phyloP scores from a whole-genome alignment of 2,113 vertebrate species.

The Verasper variegatus region DNA sequence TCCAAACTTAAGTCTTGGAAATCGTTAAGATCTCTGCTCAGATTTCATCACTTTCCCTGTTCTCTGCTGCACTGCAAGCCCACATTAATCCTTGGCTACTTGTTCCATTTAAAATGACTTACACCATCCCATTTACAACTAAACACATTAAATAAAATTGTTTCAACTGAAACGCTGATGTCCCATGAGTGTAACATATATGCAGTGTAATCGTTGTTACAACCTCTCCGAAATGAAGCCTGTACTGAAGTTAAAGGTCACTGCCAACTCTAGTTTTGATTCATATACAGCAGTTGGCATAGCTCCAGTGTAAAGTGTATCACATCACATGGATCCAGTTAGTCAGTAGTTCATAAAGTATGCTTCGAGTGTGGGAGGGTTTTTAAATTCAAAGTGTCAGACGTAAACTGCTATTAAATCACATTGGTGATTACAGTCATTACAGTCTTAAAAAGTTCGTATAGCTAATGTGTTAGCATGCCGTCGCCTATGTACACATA shows the following conservation, averaged over 20 bases:
- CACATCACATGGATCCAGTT: background rate
- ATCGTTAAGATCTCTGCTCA: conserved; percentile 8
- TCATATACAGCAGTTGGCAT: background rate
- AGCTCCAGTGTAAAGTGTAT: fast-evolving
- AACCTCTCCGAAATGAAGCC: background rate
- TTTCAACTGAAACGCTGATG: background rate
- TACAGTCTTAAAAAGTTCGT: no score
- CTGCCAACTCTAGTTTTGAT: background rate
- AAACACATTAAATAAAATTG: background rate
- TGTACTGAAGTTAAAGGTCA: conserved; percentile 25
- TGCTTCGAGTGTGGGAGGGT: background rate
- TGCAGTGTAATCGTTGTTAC: background rate
- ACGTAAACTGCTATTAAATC: no score
- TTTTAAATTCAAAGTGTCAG: background rate
- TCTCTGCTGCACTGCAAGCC: conserved; percentile 1
- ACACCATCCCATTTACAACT: background rate
- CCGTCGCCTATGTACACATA: no score
- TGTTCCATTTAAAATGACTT: conserved; percentile 3
- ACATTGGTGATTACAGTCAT: no score
- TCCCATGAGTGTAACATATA: background rate
- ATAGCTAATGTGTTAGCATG: no score
- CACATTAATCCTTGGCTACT: background rate
- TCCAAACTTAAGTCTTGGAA: background rate
- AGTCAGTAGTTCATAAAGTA: background rate
- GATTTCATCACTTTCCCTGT: conserved; percentile 1